These are phyloP conservation scores for Ctenoplectra terminalis DNA, from an alignment of 1,140 invertebrate genomes.

Conservation along the genomic window DNA sequence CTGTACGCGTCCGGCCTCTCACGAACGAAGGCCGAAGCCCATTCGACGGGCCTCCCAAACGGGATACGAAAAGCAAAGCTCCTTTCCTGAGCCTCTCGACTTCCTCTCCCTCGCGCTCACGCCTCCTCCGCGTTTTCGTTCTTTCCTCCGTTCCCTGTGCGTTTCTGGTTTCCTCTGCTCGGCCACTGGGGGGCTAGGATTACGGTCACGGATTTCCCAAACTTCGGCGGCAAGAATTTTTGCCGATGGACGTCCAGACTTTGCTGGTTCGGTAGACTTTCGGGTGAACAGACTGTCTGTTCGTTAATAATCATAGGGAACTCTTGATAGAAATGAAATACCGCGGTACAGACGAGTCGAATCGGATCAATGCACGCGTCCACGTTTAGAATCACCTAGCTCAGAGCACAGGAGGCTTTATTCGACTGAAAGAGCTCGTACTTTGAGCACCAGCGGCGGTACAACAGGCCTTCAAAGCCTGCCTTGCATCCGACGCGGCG, in stretches of 20 bases:
- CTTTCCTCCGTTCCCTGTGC: not conserved
- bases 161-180: not conserved
- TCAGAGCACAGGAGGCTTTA: too few relatives aligned
- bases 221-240: not conserved
- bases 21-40: slow-evolving; percentile 63
- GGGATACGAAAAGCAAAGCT: slow-evolving; percentile 68
- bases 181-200: not conserved
- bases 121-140: slow-evolving; percentile 10
- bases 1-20: slow-evolving; percentile 53
- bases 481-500: not conserved
- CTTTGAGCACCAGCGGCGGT: not conserved
- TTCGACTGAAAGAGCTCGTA: not conserved
- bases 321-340: not conserved
- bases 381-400: not conserved
- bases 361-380: not conserved
- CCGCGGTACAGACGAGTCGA: too few relatives aligned
- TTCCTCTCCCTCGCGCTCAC: slow-evolving; percentile 65
- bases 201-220: slow-evolving; percentile 15
- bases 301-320: too few relatives aligned
- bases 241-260: too few relatives aligned
- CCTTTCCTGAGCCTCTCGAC: slow-evolving; percentile 38
- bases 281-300: too few relatives aligned
- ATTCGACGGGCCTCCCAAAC: slow-evolving; percentile 73
- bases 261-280: too few relatives aligned
- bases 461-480: not conserved